These are phyloP conservation scores for Stomatorhinus walkeri DNA, from an alignment of 2,797 vertebrate genomes.

Conservation along the genomic window DNA sequence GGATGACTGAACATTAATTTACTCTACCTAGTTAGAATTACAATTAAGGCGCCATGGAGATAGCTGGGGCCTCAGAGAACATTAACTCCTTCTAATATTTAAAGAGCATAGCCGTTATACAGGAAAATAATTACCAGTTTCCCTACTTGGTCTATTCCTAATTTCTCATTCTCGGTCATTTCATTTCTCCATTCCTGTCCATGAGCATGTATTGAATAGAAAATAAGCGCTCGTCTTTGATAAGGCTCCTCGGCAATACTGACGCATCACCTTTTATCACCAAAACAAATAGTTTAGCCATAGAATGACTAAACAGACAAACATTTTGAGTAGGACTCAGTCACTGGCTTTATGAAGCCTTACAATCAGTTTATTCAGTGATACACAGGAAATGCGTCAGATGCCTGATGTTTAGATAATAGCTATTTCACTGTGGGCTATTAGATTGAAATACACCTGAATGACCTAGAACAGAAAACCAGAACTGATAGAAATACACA, in stretches of 20 bases:
- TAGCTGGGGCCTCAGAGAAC: not conserved
- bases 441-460: not conserved
- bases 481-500: not conserved
- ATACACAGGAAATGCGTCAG: not conserved
- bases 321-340: not conserved
- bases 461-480: not conserved
- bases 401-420: not conserved
- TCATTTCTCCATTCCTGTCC: not conserved
- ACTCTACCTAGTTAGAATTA: not conserved
- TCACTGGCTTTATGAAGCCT: not conserved
- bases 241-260: not conserved
- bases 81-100: not conserved
- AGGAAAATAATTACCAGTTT: not conserved
- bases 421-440: not conserved
- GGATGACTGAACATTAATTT: slow-evolving; percentile 6
- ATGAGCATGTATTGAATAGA: not conserved
- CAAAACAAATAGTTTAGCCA: not conserved
- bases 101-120: not conserved
- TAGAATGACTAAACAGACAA: not conserved
- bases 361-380: not conserved
- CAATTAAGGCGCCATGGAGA: not conserved
- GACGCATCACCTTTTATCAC: not conserved
- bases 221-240: not conserved
- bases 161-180: not conserved
- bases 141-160: not conserved